Percentiles rank a stretch among this genome's conserved stretches.
Conservation (phyloP, 2,888 invertebrate genomes). For the Eurytoma californica region DNA sequence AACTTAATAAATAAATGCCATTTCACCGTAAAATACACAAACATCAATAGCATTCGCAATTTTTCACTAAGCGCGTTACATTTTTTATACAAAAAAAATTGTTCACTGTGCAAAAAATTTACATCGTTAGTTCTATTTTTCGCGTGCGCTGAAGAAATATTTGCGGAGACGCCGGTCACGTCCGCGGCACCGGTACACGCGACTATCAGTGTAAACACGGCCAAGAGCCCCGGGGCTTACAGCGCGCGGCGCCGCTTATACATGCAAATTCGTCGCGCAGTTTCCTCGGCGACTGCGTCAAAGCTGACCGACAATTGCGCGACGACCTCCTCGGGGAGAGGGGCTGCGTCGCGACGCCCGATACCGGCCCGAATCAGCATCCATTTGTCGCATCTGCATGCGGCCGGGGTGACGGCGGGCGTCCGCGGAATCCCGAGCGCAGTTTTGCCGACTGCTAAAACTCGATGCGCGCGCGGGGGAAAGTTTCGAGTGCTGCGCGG, state of each 20-base stretch:
- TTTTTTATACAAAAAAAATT: too few species aligned
- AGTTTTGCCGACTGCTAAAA: neutral
- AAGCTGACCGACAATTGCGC: slow-evolving; percentile 31
- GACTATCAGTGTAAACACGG: slow-evolving; percentile 3
- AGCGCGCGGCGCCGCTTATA: slow-evolving; percentile 27
- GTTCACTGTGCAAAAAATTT: too few species aligned
- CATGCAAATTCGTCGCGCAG: slow-evolving; percentile 41
- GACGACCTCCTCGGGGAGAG: slow-evolving; percentile 1
- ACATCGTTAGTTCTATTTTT: too few species aligned
- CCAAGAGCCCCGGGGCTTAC: neutral
- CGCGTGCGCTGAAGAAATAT: neutral
- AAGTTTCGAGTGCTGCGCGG: too few species aligned
- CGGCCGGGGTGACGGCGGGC: neutral
- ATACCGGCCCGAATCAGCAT: slow-evolving; percentile 23
- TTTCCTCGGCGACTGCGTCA: slow-evolving; percentile 7
- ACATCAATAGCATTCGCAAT: too few species aligned
- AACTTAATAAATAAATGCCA: too few species aligned
- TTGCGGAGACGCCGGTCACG: neutral
- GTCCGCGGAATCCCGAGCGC: too few species aligned
- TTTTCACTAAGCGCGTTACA: too few species aligned
- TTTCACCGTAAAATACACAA: too few species aligned
- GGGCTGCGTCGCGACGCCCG: neutral
- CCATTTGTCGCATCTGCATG: slow-evolving; percentile 31
- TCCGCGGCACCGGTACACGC: neutral
- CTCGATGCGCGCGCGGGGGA: too few species aligned